Conservation (phyloP, 2,888 invertebrate genomes). For the Listrodromus nycthemerus region DNA sequence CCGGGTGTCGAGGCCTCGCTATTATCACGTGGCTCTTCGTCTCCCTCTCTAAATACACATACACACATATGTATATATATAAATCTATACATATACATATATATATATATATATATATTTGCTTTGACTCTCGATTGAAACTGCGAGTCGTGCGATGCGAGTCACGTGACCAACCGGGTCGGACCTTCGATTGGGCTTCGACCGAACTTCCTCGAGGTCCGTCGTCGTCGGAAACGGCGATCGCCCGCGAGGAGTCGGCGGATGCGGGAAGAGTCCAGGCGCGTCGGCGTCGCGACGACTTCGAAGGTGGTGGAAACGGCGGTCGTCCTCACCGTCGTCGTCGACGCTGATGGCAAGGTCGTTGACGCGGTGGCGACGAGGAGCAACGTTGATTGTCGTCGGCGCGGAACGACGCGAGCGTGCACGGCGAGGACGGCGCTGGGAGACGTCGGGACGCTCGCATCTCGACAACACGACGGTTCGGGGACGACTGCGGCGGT, state of each 20-base stretch:
- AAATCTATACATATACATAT: too few relatives aligned
- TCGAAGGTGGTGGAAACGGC: neutral
- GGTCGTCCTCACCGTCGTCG: conserved; percentile 38
- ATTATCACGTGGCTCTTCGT: conserved; percentile 58
- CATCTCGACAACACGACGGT: conserved; percentile 76
- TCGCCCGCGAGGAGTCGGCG: neutral
- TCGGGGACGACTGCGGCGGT: conserved; percentile 73
- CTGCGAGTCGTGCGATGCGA: conserved; percentile 56
- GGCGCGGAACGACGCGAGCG: conserved; percentile 58
- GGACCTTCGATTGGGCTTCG: too few relatives aligned
- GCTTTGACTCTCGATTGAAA: neutral
- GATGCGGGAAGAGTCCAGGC: conserved; percentile 1
- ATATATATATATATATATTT: neutral
- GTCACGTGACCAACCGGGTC: neutral
- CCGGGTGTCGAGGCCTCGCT: neutral
- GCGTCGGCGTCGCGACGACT: conserved; percentile 14
- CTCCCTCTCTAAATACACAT: conserved; percentile 60
- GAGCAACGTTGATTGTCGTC: conserved; percentile 38
- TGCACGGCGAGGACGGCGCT: conserved; percentile 69
- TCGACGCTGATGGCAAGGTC: conserved; percentile 5
- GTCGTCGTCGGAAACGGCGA: neutral
- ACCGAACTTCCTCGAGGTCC: too few relatives aligned
- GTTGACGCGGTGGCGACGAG: conserved; percentile 52
- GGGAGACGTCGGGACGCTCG: conserved; percentile 72
- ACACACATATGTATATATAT: conserved; percentile 16